Evolutionary conservation across 2,797 vertebrate species (phyloP).

Genomic region (Anguilla obscura): DNA sequence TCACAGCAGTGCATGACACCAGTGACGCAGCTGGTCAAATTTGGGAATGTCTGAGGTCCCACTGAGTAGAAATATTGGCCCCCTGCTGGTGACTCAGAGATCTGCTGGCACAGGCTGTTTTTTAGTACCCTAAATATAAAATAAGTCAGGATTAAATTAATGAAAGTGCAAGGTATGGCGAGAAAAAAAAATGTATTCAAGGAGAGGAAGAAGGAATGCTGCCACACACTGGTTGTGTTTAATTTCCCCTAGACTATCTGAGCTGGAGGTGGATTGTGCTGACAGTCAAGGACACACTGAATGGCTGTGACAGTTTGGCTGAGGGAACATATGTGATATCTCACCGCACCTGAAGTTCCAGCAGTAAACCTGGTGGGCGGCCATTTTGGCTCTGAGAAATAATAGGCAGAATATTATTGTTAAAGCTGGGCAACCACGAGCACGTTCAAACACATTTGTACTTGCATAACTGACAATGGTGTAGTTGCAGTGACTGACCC

Average conservation of each 20-base stretch:
- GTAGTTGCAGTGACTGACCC: background rate
- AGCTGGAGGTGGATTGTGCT: background rate
- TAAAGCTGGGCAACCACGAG: background rate
- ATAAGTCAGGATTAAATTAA: background rate
- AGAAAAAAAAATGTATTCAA: background rate
- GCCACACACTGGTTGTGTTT: background rate
- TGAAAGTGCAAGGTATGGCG: background rate
- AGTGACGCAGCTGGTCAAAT: background rate
- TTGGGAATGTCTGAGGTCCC: background rate
- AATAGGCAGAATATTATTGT: background rate
- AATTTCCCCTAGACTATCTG: background rate
- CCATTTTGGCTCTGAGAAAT: background rate
- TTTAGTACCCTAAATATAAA: background rate
- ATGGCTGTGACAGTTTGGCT: background rate
- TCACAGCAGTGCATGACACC: background rate
- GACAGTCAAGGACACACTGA: background rate
- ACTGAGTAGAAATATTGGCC: background rate
- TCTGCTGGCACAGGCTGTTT: background rate
- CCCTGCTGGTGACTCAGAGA: slow-evolving; percentile 5
- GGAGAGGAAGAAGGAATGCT: background rate
- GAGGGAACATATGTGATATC: background rate
- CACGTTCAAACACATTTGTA: slow-evolving; percentile 5
- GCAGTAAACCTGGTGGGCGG: background rate
- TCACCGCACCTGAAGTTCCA: background rate
- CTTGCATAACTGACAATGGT: background rate